Evolutionary conservation across 1,140 invertebrate genomes (phyloP).

Genomic region (Atta texana): DNA sequence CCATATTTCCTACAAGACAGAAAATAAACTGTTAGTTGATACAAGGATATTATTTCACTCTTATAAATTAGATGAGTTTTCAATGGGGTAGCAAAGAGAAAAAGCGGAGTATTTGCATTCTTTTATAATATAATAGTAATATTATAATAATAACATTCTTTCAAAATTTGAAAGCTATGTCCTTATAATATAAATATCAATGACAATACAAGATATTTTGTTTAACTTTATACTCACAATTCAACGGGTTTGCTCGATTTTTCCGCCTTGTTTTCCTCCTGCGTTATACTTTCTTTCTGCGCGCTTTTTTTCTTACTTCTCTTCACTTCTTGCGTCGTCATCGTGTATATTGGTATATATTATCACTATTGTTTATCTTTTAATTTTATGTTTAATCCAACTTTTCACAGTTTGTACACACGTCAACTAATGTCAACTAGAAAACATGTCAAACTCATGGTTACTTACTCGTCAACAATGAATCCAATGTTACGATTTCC

Average conservation of each 20-base stretch:
- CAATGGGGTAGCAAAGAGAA: not conserved
- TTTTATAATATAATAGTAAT: not conserved
- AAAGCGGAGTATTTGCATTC: not conserved
- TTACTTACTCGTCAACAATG: too few species aligned
- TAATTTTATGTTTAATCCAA: not conserved
- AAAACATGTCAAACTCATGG: not conserved
- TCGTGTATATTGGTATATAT: not conserved
- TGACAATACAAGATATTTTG: not conserved
- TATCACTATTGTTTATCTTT: not conserved
- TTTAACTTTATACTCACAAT: not conserved
- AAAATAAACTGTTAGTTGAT: not conserved
- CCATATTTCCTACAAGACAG: conserved; percentile 83
- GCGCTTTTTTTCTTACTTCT: conserved; percentile 14
- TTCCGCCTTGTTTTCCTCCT: conserved; percentile 5
- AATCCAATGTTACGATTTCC: too few species aligned
- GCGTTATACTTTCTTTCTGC: not conserved
- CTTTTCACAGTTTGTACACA: not conserved
- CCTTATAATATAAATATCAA: not conserved
- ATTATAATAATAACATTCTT: not conserved
- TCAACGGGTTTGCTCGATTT: not conserved
- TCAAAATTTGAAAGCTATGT: not conserved
- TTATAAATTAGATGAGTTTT: not conserved
- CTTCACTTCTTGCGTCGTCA: conserved; percentile 7
- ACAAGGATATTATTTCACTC: not conserved
- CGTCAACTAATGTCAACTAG: not conserved